Evolutionary conservation across 2,797 vertebrate species (phyloP).

Genomic region (Muscicapa comitata): DNA sequence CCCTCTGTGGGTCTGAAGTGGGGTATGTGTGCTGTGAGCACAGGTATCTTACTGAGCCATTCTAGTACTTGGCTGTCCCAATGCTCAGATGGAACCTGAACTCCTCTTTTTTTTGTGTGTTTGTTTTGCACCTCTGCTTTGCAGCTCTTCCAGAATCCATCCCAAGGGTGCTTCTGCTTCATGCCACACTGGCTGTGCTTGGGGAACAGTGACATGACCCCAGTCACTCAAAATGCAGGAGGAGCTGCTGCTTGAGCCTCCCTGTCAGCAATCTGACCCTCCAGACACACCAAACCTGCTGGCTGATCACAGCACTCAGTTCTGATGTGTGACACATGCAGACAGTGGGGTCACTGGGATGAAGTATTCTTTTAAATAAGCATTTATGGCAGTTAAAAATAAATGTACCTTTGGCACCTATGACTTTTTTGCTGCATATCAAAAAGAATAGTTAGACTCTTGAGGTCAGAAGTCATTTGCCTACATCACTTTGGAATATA

Average conservation of each 20-base stretch:
- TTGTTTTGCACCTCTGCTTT: background rate
- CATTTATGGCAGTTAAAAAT: background rate
- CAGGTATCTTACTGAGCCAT: background rate
- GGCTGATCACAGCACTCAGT: background rate
- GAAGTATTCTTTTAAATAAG: background rate
- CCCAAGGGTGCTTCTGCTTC: background rate
- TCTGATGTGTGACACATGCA: background rate
- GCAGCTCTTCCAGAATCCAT: background rate
- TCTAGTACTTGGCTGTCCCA: background rate
- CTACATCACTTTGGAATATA: background rate
- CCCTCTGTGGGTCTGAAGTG: background rate
- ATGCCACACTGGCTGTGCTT: background rate
- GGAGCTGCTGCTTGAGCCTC: background rate
- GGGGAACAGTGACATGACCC: background rate
- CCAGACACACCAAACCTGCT: background rate
- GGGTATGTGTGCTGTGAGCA: background rate
- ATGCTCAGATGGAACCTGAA: background rate
- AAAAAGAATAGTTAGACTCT: background rate
- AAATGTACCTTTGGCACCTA: background rate
- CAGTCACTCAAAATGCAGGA: background rate
- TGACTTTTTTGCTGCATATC: background rate
- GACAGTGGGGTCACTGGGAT: background rate
- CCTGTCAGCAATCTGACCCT: background rate
- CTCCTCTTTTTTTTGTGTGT: background rate
- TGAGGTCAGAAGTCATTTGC: background rate